A percentile compares a stretch with the other conserved stretches of the same genome.
phyloP scores from a whole-genome alignment of 1,140 invertebrate species.

The Megalopta genalis region DNA sequence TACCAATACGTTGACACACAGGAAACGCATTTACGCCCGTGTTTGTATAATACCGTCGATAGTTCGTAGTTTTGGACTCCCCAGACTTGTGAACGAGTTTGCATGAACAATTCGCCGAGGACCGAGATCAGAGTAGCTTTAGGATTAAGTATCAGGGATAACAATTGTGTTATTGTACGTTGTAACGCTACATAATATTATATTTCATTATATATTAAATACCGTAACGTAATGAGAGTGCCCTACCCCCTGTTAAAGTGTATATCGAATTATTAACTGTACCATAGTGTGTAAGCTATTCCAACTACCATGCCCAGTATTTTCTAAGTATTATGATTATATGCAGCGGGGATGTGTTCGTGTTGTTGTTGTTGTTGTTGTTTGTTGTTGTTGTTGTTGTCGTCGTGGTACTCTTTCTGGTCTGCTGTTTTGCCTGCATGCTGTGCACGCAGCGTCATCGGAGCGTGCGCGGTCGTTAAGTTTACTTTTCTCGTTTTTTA shows the following conservation, averaged over 20 bases:
- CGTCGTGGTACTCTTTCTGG: not conserved
- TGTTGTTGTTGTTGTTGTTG: constrained; percentile 24
- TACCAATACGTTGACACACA: not conserved
- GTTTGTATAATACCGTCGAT: not conserved
- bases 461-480: too few relatives aligned
- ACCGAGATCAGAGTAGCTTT: constrained; percentile 31
- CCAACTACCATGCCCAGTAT: constrained; percentile 73
- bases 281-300: constrained; percentile 67
- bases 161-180: constrained; percentile 53
- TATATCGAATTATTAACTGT: constrained; percentile 67
- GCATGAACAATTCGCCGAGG: constrained; percentile 1
- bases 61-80: not conserved
- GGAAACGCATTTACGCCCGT: not conserved
- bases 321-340: constrained; percentile 71
- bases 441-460: too few relatives aligned
- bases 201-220: constrained; percentile 56
- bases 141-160: constrained; percentile 52
- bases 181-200: constrained; percentile 54
- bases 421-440: not conserved
- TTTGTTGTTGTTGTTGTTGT: constrained; percentile 17
- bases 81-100: constrained; percentile 16
- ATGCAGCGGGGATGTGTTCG: constrained; percentile 39
- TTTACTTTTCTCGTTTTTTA: too few relatives aligned
- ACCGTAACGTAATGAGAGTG: constrained; percentile 59
- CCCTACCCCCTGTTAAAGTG: constrained; percentile 60